Conservation (phyloP, 1,140 invertebrate genomes). For the Acromyrmex echinatior region DNA sequence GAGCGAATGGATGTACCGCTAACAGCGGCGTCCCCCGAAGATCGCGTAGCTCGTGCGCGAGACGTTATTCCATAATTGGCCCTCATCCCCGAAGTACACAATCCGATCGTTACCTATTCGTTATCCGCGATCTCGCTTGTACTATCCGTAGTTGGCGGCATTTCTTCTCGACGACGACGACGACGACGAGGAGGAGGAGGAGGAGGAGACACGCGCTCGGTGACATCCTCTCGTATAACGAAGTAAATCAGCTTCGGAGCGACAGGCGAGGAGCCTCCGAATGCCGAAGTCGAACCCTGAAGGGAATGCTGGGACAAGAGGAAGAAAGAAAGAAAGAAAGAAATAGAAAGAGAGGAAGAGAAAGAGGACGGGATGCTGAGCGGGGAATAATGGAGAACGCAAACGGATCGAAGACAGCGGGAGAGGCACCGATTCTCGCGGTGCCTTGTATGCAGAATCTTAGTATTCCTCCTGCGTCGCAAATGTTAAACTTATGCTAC, state of each 20-base stretch:
- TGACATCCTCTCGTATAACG: constrained; percentile 78
- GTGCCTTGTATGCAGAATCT: constrained; percentile 72
- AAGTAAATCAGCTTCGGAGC: constrained; percentile 76
- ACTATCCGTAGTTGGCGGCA: constrained; percentile 71
- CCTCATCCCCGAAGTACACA: constrained; percentile 78
- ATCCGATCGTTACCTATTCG: constrained; percentile 82
- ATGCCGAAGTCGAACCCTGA: constrained; percentile 60
- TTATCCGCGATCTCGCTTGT: constrained; percentile 78
- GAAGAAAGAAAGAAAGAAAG: background rate
- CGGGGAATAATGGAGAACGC: constrained; percentile 15
- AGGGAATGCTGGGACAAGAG: constrained; percentile 11
- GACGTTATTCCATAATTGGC: constrained; percentile 79
- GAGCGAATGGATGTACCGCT: constrained; percentile 68
- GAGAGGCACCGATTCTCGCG: constrained; percentile 29
- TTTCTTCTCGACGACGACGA: constrained; percentile 61
- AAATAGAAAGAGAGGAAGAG: no score
- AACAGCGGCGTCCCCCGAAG: constrained; percentile 62
- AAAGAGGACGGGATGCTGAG: constrained; percentile 21
- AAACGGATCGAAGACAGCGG: constrained; percentile 20
- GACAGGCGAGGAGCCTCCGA: constrained; percentile 37
- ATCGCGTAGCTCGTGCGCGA: constrained; percentile 73
- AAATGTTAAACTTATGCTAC: constrained; percentile 78
- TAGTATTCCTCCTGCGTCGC: constrained; percentile 78
- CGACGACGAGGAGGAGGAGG: constrained; percentile 56
- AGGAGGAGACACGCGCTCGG: constrained; percentile 66